Evolutionary conservation across 2,797 vertebrate genomes (phyloP).

Genomic region (Thamnophis elegans): DNA sequence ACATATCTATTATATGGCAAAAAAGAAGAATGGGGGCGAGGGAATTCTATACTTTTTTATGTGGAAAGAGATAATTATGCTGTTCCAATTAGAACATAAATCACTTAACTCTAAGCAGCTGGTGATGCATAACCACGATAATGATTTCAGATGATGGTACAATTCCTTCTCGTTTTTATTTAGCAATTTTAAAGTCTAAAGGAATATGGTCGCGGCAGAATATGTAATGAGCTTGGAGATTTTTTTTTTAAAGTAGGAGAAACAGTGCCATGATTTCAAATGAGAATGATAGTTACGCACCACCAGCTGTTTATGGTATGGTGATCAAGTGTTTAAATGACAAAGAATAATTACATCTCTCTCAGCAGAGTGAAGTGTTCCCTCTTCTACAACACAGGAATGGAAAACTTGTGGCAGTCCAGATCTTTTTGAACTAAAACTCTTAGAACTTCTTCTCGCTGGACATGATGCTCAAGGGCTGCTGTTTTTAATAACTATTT

Average conservation of each 20-base stretch:
- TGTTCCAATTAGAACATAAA: slow-evolving; percentile 47
- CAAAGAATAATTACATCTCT: slow-evolving; percentile 43
- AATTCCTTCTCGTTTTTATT: slow-evolving; percentile 43
- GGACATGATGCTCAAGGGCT: neutral
- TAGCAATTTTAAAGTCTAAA: slow-evolving; percentile 41
- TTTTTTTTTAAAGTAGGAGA: slow-evolving; percentile 9
- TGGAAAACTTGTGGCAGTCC: neutral
- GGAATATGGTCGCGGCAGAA: slow-evolving; percentile 45
- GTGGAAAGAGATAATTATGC: slow-evolving; percentile 40
- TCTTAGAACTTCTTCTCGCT: neutral
- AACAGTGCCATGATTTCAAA: slow-evolving; percentile 51
- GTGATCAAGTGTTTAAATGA: slow-evolving; percentile 47
- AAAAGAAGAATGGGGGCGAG: neutral
- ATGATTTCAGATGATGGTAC: slow-evolving; percentile 39
- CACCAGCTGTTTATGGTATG: slow-evolving; percentile 54
- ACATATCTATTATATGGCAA: neutral
- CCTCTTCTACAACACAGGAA: slow-evolving; percentile 10
- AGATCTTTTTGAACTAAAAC: neutral
- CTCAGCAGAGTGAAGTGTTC: slow-evolving; percentile 13
- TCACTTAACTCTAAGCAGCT: slow-evolving; percentile 43
- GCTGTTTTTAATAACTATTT: neutral
- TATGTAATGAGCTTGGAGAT: slow-evolving; percentile 52
- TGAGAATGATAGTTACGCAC: slow-evolving; percentile 24
- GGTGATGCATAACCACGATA: slow-evolving; percentile 43
- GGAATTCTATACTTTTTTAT: slow-evolving; percentile 9